These are phyloP conservation scores for Brachirus orientalis DNA, from an alignment of 2,113 vertebrate genomes.

Conservation along the genomic window DNA sequence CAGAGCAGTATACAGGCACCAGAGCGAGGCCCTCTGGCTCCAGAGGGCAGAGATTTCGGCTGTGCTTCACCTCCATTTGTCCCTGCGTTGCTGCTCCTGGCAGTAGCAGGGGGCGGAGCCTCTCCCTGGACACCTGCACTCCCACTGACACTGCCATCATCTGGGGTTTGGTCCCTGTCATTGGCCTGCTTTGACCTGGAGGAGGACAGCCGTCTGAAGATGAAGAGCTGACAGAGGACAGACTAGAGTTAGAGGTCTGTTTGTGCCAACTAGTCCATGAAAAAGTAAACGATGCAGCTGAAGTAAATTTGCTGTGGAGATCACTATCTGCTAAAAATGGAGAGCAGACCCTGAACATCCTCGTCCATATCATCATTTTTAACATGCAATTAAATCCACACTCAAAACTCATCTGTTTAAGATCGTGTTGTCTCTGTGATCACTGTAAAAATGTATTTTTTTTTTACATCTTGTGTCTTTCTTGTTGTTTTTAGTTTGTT, in stretches of 20 bases:
- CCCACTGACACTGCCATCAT: neutral
- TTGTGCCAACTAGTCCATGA: too few species aligned
- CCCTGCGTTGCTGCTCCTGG: neutral
- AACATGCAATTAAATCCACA: too few species aligned
- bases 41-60: neutral
- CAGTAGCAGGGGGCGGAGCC: neutral
- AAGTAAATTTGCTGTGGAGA: too few species aligned
- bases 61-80: neutral
- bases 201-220: constrained; percentile 73
- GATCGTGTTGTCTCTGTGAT: too few species aligned
- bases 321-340: too few species aligned
- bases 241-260: neutral
- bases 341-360: too few species aligned
- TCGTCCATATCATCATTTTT: too few species aligned
- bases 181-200: constrained; percentile 49
- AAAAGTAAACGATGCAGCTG: too few species aligned
- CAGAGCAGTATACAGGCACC: constrained; percentile 74
- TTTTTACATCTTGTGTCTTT: too few species aligned
- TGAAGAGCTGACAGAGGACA: constrained; percentile 64
- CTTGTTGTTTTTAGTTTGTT: too few species aligned
- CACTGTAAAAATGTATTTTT: too few species aligned
- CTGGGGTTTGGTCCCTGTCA: constrained; percentile 10
- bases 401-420: too few species aligned
- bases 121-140: constrained; percentile 3
- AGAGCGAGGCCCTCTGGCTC: constrained; percentile 59